Base-by-base conservation (phyloP, 2,888 invertebrate species). In the Pyrochroa serraticornis region DNA sequence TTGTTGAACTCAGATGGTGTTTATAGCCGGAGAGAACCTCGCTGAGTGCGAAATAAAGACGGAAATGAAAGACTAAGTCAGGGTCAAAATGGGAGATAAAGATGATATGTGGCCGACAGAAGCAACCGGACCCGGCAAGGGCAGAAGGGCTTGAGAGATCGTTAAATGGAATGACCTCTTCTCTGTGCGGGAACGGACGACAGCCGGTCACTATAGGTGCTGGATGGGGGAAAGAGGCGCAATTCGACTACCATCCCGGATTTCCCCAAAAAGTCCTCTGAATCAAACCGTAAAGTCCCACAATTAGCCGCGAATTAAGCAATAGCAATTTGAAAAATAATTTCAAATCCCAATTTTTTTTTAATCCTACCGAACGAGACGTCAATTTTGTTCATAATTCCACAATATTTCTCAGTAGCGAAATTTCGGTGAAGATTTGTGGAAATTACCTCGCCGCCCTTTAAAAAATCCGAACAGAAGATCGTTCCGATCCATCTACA, bases 11-110 rank as follows among this genome's bases (percentile, higher is more conserved):
- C 55, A 55, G 56, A 56, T 56, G 56, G 38, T 50, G 56, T 56
- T 56, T 56, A 56, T 56, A 49, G 38, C 35, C n/a, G n/a, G 43
- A 54, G 51, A 47, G 46, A 56, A 50, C 42, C 56, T 52, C 51
- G 42, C 46, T 55, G 58, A 63, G 52, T 63, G 56, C 50, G 61
- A 59, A 57, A 63, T 63, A 64, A 62, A 64, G 58, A 61, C 54
- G 54, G 61, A 64, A 63, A 63, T 63, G 56, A 60, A 58, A 61
- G 52, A 36, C 50, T 52, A 58, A 55, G 52, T 60, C 58, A 52
- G 50, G 56, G 58, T 56, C 57, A 58, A 33, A 58, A 57, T 58
- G 54, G 53, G 38, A 49, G 58, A 63, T 63, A 63, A 63, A 63
- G 48, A 61, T 60, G 63, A 63, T 60, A 52, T 61, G 60, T 57